Base-by-base conservation (phyloP, 2,888 invertebrate species). In the Drosophila parthenogenetica region DNA sequence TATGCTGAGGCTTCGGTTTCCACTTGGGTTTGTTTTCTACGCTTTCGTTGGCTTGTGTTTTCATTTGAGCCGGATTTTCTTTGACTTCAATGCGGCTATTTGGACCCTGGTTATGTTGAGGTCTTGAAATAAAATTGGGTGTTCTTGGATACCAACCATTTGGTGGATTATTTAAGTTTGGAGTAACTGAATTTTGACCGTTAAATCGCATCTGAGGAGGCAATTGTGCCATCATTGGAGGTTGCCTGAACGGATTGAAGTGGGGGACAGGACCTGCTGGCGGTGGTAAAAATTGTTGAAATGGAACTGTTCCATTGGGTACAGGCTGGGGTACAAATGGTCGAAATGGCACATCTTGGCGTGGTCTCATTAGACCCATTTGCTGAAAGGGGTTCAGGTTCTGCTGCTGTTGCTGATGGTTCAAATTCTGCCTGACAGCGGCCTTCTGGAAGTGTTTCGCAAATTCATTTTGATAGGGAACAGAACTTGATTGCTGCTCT, bases 171-270 rank as follows among this genome's bases (percentile, higher is more conserved):
- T 10, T 17, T 13, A 5, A 16, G 8, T 16, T n/a, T 37, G 19
- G 10, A 7, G 7, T 16, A 37, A 3, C 2, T n/a, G 2, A 11
- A 17, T n/a, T 29, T 8, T 42, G 19, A 3, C 32, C 13, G 13
- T 43, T 25, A 19, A 11, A 25, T 10, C 13, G 25, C 8, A 29
- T 8, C n/a, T 19, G 29, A 2, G 17, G n/a, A 17, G 1, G 7
- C 8, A 16, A 7, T n/a, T 22, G 37, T 35, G 10, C 1, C 42
- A 43, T 43, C 19, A 32, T 54, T 32, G 55, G 55, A 3, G 32
- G 17, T 11, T 55, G 55, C 11, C 17, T 55, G 14, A 55, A 55
- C 3, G 45, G 55, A 45, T 55, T 55, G 7, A 55, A 45, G 5
- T 16, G 19, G 0, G 55, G 19, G 10, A 32, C n/a, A 11, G 43